Conservation (phyloP, 1,140 invertebrate genomes). For the Parapsyche elsis region DNA sequence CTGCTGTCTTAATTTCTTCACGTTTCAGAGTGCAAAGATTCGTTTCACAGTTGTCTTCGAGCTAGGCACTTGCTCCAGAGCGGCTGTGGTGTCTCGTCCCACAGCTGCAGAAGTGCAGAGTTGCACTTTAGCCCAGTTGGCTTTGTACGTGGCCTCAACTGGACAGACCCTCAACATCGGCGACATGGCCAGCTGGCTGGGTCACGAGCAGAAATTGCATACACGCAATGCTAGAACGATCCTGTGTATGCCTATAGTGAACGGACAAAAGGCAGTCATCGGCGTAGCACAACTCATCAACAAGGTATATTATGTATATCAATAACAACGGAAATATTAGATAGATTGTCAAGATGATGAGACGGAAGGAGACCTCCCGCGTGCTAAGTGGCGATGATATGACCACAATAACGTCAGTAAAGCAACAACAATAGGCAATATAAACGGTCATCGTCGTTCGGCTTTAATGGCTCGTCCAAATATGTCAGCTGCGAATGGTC, state of each 20-base stretch:
- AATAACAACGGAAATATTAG: too few relatives aligned
- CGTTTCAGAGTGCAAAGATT: slow-evolving; percentile 52
- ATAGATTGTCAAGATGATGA: too few relatives aligned
- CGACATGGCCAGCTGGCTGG: slow-evolving; percentile 78
- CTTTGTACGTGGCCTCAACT: slow-evolving; percentile 83
- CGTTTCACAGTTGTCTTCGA: slow-evolving; percentile 54
- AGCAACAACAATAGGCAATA: too few relatives aligned
- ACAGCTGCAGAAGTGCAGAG: slow-evolving; percentile 61
- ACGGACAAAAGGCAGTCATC: slow-evolving; percentile 86
- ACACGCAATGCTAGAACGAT: slow-evolving; percentile 74
- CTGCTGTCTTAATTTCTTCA: neutral
- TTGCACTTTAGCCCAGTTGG: slow-evolving; percentile 77
- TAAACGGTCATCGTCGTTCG: too few relatives aligned
- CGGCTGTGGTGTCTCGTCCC: slow-evolving; percentile 56
- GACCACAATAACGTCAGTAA: too few relatives aligned
- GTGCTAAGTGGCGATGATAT: too few relatives aligned
- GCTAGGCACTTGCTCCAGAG: slow-evolving; percentile 36
- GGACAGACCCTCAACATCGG: slow-evolving; percentile 87
- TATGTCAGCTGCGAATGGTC: too few relatives aligned
- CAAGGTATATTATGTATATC: slow-evolving; percentile 80
- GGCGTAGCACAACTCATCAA: slow-evolving; percentile 95
- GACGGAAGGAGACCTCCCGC: too few relatives aligned
- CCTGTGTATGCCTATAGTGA: slow-evolving; percentile 92
- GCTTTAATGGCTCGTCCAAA: too few relatives aligned
- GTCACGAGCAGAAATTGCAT: slow-evolving; percentile 64